Conservation (phyloP, 2,113 vertebrate genomes). For the Hiodon alosoides region DNA sequence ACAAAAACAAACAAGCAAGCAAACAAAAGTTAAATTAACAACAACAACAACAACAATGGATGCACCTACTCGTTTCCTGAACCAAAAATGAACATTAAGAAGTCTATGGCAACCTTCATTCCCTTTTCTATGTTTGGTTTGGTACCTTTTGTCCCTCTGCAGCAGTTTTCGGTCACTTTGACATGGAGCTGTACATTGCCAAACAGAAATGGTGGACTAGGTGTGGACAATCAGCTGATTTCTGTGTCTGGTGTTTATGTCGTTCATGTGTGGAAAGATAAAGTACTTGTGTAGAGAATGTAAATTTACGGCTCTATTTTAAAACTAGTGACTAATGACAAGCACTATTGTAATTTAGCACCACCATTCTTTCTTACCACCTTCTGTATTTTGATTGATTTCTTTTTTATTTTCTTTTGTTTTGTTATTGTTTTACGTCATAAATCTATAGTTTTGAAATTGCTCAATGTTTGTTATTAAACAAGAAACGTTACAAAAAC, state of each 20-base stretch:
- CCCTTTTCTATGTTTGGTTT: conserved; percentile 96
- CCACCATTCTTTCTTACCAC: conserved; percentile 83
- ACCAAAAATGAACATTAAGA: conserved; percentile 87
- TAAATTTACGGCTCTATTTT: conserved; percentile 99
- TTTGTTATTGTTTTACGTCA: conserved; percentile 39
- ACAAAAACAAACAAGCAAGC: conserved; percentile 6
- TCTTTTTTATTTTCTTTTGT: conserved; percentile 49
- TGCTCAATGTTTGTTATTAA: conserved; percentile 75
- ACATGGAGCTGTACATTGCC: conserved; percentile 91
- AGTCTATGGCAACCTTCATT: conserved; percentile 95
- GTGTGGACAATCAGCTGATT: conserved; percentile 99
- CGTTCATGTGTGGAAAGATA: conserved; percentile 98
- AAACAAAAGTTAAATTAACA: conserved; percentile 42
- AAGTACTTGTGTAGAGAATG: conserved; percentile 99
- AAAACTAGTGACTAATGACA: conserved; percentile 97
- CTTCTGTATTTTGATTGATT: conserved; percentile 67
- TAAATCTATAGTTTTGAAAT: conserved; percentile 55
- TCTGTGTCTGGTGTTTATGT: conserved; percentile 98
- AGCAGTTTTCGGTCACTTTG: conserved; percentile 70
- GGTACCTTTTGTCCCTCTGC: conserved; percentile 74
- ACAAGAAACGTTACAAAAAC: conserved; percentile 38
- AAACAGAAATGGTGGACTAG: conserved; percentile 88
- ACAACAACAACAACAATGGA: conserved; percentile 71
- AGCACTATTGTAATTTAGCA: conserved; percentile 99
- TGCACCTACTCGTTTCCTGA: conserved; percentile 95